A percentile compares a stretch with the other conserved stretches of the same genome.
Evolutionary conservation across 2,888 invertebrate genomes (phyloP).

Genomic region (Trilocha varians): DNA sequence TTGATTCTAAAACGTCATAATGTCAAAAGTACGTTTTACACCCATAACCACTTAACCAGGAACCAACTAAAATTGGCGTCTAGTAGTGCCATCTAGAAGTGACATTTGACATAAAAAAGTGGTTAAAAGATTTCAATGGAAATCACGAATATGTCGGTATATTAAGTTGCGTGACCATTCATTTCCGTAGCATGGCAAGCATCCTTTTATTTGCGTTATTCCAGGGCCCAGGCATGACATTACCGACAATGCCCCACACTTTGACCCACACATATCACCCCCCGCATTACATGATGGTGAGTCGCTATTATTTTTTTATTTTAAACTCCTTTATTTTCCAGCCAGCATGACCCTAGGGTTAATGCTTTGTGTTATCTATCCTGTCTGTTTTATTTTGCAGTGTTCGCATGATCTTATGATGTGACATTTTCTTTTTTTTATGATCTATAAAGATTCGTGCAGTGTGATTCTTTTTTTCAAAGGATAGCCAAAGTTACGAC

Average conservation of each 20-base stretch:
- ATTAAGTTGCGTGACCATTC: neutral
- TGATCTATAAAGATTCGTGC: too few relatives aligned
- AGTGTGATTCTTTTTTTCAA: too few relatives aligned
- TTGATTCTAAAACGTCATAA: too few relatives aligned
- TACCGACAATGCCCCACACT: slow-evolving; percentile 69
- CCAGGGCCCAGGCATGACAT: slow-evolving; percentile 70
- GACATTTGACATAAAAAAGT: too few relatives aligned
- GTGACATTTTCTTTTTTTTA: too few relatives aligned
- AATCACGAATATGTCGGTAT: neutral
- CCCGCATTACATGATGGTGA: slow-evolving; percentile 72
- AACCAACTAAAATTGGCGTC: too few relatives aligned
- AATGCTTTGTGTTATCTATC: slow-evolving; percentile 18
- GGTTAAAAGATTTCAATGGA: too few relatives aligned
- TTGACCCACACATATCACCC: slow-evolving; percentile 70
- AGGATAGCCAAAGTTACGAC: too few relatives aligned
- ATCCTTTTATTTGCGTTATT: slow-evolving; percentile 58
- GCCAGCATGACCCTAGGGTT: too few relatives aligned
- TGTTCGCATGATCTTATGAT: neutral
- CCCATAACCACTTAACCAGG: too few relatives aligned
- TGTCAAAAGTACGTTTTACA: too few relatives aligned
- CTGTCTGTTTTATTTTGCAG: slow-evolving; percentile 12
- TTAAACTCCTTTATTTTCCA: neutral
- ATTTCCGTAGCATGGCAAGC: slow-evolving; percentile 57
- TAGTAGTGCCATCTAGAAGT: too few relatives aligned
- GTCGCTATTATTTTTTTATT: slow-evolving; percentile 22